Evolutionary conservation across 2,888 invertebrate genomes (phyloP).

Genomic region (Drosophila atripex): DNA sequence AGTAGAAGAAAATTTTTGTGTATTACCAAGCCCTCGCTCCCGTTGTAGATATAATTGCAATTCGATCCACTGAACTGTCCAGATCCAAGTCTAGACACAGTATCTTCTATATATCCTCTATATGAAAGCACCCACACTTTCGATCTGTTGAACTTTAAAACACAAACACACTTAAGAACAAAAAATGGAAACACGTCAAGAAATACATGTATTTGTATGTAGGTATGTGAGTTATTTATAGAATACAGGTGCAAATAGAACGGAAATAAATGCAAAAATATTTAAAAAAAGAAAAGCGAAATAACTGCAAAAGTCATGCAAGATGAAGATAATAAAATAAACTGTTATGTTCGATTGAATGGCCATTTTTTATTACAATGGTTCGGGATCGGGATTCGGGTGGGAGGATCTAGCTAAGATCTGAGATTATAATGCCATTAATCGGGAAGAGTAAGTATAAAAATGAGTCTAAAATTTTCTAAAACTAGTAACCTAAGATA

Average conservation of each 20-base stretch:
- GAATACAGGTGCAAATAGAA: slow-evolving; percentile 54
- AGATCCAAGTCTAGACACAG: slow-evolving; percentile 46
- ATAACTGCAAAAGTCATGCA: slow-evolving; percentile 31
- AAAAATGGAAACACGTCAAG: slow-evolving; percentile 25
- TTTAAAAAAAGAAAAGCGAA: slow-evolving; percentile 33
- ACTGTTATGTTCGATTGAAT: slow-evolving; percentile 75
- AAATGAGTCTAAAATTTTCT: no score
- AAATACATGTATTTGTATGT: slow-evolving; percentile 36
- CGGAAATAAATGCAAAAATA: slow-evolving; percentile 47
- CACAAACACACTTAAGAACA: slow-evolving; percentile 9
- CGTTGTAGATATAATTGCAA: slow-evolving; percentile 51
- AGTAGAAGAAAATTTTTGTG: slow-evolving; percentile 41
- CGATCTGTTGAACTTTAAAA: slow-evolving; percentile 56
- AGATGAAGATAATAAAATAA: slow-evolving; percentile 70
- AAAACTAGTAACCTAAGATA: no score
- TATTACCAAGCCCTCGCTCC: slow-evolving; percentile 31
- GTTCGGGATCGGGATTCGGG: not conserved
- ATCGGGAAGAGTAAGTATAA: no score
- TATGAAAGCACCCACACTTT: slow-evolving; percentile 43
- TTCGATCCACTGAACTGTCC: slow-evolving; percentile 52
- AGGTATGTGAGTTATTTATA: slow-evolving; percentile 41
- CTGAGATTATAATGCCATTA: no score
- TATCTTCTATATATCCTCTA: slow-evolving; percentile 10
- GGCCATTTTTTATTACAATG: slow-evolving; percentile 11
- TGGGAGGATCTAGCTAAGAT: not conserved